Percentiles rank a stretch among this genome's conserved stretches.
Evolutionary conservation across 1,140 invertebrate species (phyloP).

Genomic region (Epicauta chinensis): DNA sequence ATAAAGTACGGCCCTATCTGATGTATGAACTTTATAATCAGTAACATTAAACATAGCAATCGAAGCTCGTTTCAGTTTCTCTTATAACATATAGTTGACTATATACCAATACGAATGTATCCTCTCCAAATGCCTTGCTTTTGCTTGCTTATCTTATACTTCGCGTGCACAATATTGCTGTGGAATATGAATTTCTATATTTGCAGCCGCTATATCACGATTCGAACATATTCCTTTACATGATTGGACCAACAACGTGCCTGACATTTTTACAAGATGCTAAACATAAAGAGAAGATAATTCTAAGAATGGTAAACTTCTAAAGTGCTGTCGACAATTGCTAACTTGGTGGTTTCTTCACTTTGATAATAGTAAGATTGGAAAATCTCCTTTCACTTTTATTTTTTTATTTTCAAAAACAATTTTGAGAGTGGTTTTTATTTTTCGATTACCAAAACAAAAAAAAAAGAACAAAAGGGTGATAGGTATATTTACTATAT

Average conservation of each 20-base stretch:
- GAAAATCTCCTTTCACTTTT: too few species aligned
- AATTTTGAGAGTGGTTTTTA: too few species aligned
- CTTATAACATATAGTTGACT: conserved; percentile 10
- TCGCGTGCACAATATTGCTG: conserved; percentile 19
- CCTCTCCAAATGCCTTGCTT: background rate
- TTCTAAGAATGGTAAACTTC: too few species aligned
- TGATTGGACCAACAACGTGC: background rate
- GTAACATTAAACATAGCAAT: conserved; percentile 15
- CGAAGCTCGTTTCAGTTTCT: conserved; percentile 9
- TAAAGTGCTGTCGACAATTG: too few species aligned
- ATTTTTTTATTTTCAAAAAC: too few species aligned
- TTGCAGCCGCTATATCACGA: conserved; percentile 17
- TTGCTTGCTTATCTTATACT: conserved; percentile 7
- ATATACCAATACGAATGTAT: conserved; percentile 1
- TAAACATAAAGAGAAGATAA: too few species aligned
- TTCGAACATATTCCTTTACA: conserved; percentile 4
- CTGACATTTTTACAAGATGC: too few species aligned
- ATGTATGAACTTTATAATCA: conserved; percentile 24
- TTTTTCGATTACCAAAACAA: too few species aligned
- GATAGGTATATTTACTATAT: background rate
- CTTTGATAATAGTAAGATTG: too few species aligned
- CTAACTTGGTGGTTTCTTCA: too few species aligned
- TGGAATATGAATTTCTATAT: conserved; percentile 22
- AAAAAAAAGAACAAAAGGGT: too few species aligned
- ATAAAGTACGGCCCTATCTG: conserved; percentile 21